These are phyloP conservation scores for Dinoponera quadriceps DNA, from an alignment of 1,140 invertebrate genomes.

Conservation along the genomic window DNA sequence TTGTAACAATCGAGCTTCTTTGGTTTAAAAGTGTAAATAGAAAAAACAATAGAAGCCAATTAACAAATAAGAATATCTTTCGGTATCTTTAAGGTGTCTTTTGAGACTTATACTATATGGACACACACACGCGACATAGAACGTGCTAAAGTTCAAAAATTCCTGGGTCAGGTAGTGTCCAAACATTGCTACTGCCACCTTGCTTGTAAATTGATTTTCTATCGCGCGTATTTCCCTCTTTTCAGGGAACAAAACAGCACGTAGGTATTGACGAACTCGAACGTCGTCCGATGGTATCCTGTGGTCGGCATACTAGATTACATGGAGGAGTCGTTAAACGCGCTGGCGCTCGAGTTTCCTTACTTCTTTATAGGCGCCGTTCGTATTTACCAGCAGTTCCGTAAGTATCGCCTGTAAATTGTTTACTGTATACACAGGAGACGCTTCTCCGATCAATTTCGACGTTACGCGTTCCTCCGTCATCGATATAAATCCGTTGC, in stretches of 20 bases:
- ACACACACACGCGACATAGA: no score
- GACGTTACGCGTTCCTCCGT: not conserved
- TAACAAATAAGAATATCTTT: no score
- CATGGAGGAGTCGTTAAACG: conserved; percentile 87
- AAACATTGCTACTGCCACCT: no score
- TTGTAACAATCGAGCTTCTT: no score
- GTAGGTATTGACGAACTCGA: conserved; percentile 88
- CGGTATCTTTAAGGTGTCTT: no score
- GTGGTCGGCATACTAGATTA: conserved; percentile 89
- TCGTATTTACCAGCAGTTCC: conserved; percentile 86
- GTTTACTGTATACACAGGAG: not conserved
- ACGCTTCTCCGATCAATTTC: conserved; percentile 11
- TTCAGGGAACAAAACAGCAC: conserved; percentile 87
- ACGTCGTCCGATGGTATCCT: conserved; percentile 88
- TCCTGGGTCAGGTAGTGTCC: no score
- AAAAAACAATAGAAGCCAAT: no score
- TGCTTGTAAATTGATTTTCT: conserved; percentile 1
- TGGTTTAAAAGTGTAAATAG: no score
- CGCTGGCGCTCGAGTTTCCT: conserved; percentile 87
- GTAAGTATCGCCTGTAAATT: conserved; percentile 81
- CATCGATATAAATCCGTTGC: not conserved
- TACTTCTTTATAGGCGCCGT: conserved; percentile 87
- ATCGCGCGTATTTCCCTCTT: conserved; percentile 43
- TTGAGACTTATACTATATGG: no score
- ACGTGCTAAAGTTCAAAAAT: no score